Evolutionary conservation across 2,113 vertebrate genomes (phyloP), one percentile per base, ranked within the genome.

Genomic region (Neolamprologus fasciatus): DNA sequence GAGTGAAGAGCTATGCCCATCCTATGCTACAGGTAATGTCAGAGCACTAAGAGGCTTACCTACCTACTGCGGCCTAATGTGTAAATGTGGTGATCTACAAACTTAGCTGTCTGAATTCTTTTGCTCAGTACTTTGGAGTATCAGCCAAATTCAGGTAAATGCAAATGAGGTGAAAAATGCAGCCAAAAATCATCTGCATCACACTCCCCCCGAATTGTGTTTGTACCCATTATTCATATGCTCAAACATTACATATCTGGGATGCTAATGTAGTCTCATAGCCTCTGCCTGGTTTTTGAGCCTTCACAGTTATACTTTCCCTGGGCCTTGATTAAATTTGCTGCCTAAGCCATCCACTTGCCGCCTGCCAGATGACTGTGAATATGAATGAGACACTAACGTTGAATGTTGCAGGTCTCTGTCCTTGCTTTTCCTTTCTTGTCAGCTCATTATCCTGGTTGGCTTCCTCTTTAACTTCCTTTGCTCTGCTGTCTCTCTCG

Each of bases 291-390:
- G 83, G 58, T 51, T 81, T 93, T 90, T 87, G 84, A 89, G 90
- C 84, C 80, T 89, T 79, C 85, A 86, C 47, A 85, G 82, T 78
- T 58, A 26, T 76, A 73, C 82, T 90, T 85, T 7, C 54, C 26
- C 16, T 78, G 81, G 82, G 85, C 89, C 91, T 94, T 95, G 93
- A 95, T 94, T 95, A 91, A 92, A 96, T 93, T 81, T 92, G 88
- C 87, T 91, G 85, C 91, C 89, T 76, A 81, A 87, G 76, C 66
- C 82, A 81, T 84, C 53, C 58, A 81, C 35, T 92, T 66, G 87
- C 87, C 47, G 37, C 55, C 79, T 86, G 87, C 90, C 93, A 93
- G 94, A 89, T 88, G 87, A 94, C 86, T 91, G 89, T 93, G 92
- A 94, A 94, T 95, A 91, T 93, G 92, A 94, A 94, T 93, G 90